These are phyloP conservation scores for Eulithis testata DNA, from an alignment of 2,888 invertebrate genomes.

Conservation along the genomic window DNA sequence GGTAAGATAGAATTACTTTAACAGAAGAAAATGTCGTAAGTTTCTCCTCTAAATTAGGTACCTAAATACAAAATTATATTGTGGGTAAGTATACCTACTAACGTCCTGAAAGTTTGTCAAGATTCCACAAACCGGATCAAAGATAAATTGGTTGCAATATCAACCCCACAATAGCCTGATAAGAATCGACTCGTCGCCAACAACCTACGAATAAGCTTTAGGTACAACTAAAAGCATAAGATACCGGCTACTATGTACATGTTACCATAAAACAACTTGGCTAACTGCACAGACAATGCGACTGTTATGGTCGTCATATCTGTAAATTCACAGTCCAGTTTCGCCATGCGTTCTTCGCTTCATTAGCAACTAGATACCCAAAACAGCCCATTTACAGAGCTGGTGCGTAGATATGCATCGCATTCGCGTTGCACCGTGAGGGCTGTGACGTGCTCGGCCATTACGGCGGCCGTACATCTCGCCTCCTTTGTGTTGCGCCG, in stretches of 20 bases:
- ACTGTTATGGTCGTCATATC: constrained; percentile 72
- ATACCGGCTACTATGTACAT: constrained; percentile 39
- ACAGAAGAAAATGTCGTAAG: not conserved
- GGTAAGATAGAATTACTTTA: not conserved
- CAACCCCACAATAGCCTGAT: constrained; percentile 35
- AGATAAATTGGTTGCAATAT: constrained; percentile 25
- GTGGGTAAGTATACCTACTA: too few species aligned
- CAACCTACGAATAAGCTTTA: constrained; percentile 37
- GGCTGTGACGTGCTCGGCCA: constrained; percentile 76
- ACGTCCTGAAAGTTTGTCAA: not conserved
- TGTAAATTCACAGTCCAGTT: constrained; percentile 74
- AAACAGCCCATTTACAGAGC: constrained; percentile 81
- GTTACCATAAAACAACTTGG: constrained; percentile 65
- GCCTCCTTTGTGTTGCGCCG: constrained; percentile 78
- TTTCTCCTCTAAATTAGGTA: not conserved
- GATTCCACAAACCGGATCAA: constrained; percentile 4
- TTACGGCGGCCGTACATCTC: constrained; percentile 78
- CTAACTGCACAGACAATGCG: constrained; percentile 64
- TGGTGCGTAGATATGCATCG: constrained; percentile 81
- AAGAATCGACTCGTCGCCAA: constrained; percentile 29
- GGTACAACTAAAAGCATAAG: constrained; percentile 34
- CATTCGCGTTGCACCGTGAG: constrained; percentile 68
- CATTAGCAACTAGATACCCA: constrained; percentile 83
- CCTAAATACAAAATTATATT: not conserved
- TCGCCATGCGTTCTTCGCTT: constrained; percentile 70